These are phyloP conservation scores for Parotocinclus haroldoi DNA, from an alignment of 2,797 vertebrate genomes.

Conservation along the genomic window DNA sequence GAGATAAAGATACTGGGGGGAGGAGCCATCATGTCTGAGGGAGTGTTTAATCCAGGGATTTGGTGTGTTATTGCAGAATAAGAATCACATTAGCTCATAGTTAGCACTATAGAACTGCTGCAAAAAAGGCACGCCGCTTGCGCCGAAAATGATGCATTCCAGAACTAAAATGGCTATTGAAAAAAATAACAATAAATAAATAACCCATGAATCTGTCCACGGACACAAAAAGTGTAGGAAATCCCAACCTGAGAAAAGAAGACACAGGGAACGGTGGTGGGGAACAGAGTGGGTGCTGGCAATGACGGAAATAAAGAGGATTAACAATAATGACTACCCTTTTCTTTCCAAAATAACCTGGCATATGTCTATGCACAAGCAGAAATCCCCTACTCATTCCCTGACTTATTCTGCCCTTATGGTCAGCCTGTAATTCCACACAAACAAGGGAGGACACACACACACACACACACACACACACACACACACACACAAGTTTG, in stretches of 20 bases:
- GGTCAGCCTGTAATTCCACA: slow-evolving; percentile 31
- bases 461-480: no score
- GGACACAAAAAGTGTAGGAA: slow-evolving; percentile 52
- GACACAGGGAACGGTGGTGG: slow-evolving; percentile 43
- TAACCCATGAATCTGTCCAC: slow-evolving; percentile 1
- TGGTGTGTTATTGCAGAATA: slow-evolving; percentile 42
- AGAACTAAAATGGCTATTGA: slow-evolving; percentile 49
- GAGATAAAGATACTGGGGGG: slow-evolving; percentile 38
- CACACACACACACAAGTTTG: slow-evolving; percentile 56
- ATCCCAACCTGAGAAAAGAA: slow-evolving; percentile 46
- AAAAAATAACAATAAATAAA: slow-evolving; percentile 15
- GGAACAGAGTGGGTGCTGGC: slow-evolving; percentile 49
- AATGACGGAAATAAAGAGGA: slow-evolving; percentile 55
- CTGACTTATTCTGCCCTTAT: slow-evolving; percentile 28
- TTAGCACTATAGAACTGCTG: slow-evolving; percentile 37
- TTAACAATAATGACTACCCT: slow-evolving; percentile 64
- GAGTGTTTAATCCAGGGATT: slow-evolving; percentile 45
- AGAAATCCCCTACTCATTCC: slow-evolving; percentile 36
- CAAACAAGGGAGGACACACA: slow-evolving; percentile 54
- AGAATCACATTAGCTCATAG: slow-evolving; percentile 51
- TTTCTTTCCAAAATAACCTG: slow-evolving; percentile 45
- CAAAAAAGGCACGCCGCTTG: slow-evolving; percentile 23
- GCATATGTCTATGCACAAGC: slow-evolving; percentile 49
- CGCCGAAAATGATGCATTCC: slow-evolving; percentile 61
- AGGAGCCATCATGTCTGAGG: slow-evolving; percentile 54